These are phyloP conservation scores for Tipula unca DNA, from an alignment of 2,888 invertebrate genomes.

Conservation along the genomic window DNA sequence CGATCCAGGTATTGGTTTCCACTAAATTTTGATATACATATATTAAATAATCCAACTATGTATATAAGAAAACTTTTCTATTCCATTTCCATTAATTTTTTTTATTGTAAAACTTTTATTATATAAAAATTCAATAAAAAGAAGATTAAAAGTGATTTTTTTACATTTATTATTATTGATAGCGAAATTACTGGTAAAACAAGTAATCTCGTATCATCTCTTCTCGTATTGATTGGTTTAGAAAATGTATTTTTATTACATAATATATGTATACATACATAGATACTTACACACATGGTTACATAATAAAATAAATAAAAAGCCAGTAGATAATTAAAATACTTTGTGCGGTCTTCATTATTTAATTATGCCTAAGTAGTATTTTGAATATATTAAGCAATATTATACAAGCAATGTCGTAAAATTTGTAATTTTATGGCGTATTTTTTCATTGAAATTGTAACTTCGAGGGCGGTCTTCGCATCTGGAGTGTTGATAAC, in stretches of 20 bases:
- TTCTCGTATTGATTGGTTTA: neutral
- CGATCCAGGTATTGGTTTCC: neutral
- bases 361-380: neutral
- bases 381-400: neutral
- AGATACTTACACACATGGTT: neutral
- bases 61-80: neutral
- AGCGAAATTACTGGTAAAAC: neutral
- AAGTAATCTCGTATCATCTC: neutral
- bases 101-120: conserved; percentile 3
- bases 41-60: neutral
- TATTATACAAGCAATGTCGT: neutral
- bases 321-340: neutral
- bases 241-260: neutral
- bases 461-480: neutral
- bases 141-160: neutral
- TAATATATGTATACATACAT: no score
- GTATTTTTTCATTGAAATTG: neutral
- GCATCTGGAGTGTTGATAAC: neutral
- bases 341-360: neutral
- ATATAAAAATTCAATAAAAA: neutral
- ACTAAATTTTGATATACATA: neutral
- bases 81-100: neutral
- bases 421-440: neutral
- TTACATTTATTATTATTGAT: neutral
- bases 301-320: neutral